Evolutionary conservation across 2,113 vertebrate species (phyloP), one percentile per base, ranked within the genome.

Genomic region (Istiophorus platypterus): DNA sequence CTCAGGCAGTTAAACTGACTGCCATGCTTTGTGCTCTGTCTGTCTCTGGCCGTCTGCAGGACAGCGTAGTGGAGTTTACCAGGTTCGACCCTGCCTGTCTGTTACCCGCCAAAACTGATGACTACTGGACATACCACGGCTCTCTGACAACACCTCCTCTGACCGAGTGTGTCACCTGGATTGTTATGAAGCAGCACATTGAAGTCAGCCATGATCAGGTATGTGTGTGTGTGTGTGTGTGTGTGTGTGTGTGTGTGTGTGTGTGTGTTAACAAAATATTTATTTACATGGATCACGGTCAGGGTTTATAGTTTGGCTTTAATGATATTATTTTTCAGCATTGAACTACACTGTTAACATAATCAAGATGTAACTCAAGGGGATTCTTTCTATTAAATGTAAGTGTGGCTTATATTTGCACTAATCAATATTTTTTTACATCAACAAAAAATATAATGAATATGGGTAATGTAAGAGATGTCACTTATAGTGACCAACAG

Each of bases 151-250:
- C 97, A 0, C 98, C 97, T 0, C 98, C 98, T 0, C 96, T 98
- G 68, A 98, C 97, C 0, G 97, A 99, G 86, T 96, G 97, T 0
- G 98, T 99, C 85, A 96, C 94, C 0, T 99, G 98, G 98, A 97
- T 99, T 63, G 93, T 99, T 73, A 97, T 99, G 96, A 99, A 99
- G 91, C 94, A 97, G 83, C 96, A 96, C 0, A 95, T 99, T 22
- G 97, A 99, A 90, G 96, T 99, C 66, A 97, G 97, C 91, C 96
- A 96, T 22, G 95, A 97, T 81, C 98, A 99, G 97, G 98, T 99
- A 14, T 4, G 84, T 72, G 20, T 0, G 27, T 76, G 56, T 71
- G 56, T 68, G 41, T 51, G 26, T 62, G n/a, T 72, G 22, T 72
- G 27, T 61, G 42, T 39, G 18, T 56, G 56, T 45, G 12, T 45